Base-by-base conservation (phyloP, 1,140 invertebrate species). In the Acromyrmex heyeri region DNA sequence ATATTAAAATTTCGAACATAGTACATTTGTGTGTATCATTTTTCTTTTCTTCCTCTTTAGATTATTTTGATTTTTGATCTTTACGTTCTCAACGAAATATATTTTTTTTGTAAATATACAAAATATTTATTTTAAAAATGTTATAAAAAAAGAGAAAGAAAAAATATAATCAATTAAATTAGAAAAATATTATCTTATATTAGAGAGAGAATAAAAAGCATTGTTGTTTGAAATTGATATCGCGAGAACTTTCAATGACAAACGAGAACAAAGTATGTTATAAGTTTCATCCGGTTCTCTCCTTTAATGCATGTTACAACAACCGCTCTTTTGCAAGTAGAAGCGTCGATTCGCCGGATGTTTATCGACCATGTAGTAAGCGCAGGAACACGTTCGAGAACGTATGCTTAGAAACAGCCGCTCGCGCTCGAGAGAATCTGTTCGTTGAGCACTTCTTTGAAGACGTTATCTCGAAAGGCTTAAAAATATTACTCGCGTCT, bases 261-360 rank as follows among this genome's bases (percentile, higher is more conserved):
- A 78, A 48, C 38, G 69, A 61, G 79, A 75, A 83, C 79, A 83
- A 83, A 83, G 79, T 34, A 24, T 50, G 34, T 83, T 75, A 44
- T 73, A 73, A 73, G 55, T 67, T 73, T 14, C 55, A 50, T 50
- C 7, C 53, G 61, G 38, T 48, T 83, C 53, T 27, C 44, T 83
- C 69, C 79, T 83, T 83, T 83, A 69, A 73, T 55, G 55, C 67
- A n/a, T 44, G 34, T 73, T 73, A 30, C 79, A 83, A 83, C 79
- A 83, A 61, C 55, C 69, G 69, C n/a, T 83, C 55, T 70, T 83
- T 83, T 83, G 38, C 76, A 81, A 53, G 30, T 76, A 38, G 34
- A 86, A 86, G 70, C 85, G 78, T 86, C 85, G 85, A 82, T 82
- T 61, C 53, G 27, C 64, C 85, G 85, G 85, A 82, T 72, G 85